Conservation (phyloP, 2,113 vertebrate species). For the Camelus dromedarius region DNA sequence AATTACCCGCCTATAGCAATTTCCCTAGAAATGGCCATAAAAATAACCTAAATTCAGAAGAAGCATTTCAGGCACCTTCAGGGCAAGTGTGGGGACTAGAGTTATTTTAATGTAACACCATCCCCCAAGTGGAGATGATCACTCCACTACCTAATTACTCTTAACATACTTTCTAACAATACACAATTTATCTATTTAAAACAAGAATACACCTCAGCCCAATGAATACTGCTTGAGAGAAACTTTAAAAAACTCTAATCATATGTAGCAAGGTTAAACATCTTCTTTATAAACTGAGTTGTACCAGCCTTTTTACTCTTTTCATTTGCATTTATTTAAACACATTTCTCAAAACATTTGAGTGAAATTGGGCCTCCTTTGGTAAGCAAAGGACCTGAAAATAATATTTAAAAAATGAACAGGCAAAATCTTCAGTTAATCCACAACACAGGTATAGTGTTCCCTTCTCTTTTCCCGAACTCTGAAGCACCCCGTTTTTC, state of each 20-base stretch:
- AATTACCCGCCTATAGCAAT: neutral
- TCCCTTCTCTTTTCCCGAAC: constrained; percentile 65
- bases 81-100: neutral
- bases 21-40: neutral
- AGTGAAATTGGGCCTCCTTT: constrained; percentile 81
- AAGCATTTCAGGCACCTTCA: neutral
- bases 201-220: neutral
- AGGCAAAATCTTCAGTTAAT: constrained; percentile 79
- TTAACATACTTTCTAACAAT: neutral
- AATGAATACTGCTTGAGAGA: neutral
- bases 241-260: neutral
- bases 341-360: constrained; percentile 83
- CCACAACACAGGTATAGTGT: constrained; percentile 64
- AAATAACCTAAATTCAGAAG: neutral
- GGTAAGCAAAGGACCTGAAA: constrained; percentile 83
- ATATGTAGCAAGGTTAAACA: neutral
- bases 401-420: constrained; percentile 83
- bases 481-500: constrained; percentile 72
- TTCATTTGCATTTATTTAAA: constrained; percentile 82
- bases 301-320: constrained; percentile 71
- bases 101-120: neutral
- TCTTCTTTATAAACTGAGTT: constrained; percentile 63
- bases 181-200: neutral
- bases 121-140: neutral
- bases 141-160: neutral